Base-by-base conservation (phyloP, 1,140 invertebrate genomes). In the Holcopasites calliopsidis region DNA sequence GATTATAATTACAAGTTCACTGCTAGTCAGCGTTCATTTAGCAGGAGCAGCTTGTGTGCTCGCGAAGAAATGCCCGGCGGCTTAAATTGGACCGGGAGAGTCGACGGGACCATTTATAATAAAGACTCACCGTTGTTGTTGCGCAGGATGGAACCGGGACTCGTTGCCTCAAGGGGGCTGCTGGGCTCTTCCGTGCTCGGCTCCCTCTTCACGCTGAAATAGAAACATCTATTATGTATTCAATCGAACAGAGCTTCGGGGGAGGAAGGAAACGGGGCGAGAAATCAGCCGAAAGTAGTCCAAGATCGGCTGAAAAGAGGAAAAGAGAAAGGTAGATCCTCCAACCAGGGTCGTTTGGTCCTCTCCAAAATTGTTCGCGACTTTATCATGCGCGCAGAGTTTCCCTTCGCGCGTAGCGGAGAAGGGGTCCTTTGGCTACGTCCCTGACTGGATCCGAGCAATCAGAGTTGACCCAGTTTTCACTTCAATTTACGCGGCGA, bases 201-300 rank as follows among this genome's bases (percentile, higher is more conserved):
- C 84, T 93, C 92, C 86, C 90, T 91, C 85, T 93, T 93, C 64
- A 93, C 91, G 83, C 93, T 93, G 87, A 86, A 92, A 92, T 86
- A 72, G 73, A 89, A 90, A 87, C 79, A 90, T 88, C 49, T 82
- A 88, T 88, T 91, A 88, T 88, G 85, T 80, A 90, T 88, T 70
- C 65, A 66, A 77, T 73, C 58, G 44, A 76, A 82, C 40, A 55
- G 8, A 40, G 38, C 8, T 28, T 7, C 16, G 40, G 47, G 6
- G 11, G 7, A 3, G 35, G 3, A 11, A 0, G 21, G 10, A 10
- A 2, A 23, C 40, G 28, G 49, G 66, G 7, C 26, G 50, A n/a
- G n/a, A 42, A 50, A 73, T 71, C 60, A 55, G 31, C 31, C 26
- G 49, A 80, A 83, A 66, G 79, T 79, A 77, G 75, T 77, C 69